phyloP scores from a whole-genome alignment of 1,140 invertebrate genomes.

The Ectropis grisescens region DNA sequence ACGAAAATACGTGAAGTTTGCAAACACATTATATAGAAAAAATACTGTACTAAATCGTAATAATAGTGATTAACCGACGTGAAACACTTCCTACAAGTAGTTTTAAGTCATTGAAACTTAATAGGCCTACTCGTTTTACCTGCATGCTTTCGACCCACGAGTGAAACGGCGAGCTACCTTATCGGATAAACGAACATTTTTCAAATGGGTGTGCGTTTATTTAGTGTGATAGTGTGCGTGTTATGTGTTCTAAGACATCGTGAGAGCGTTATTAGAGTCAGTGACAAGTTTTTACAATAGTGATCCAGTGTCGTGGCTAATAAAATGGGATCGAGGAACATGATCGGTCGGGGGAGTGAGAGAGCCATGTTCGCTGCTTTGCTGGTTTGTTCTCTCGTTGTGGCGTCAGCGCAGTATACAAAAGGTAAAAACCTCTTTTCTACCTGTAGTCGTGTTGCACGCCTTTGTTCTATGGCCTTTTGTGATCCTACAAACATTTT shows the following conservation, averaged over 20 bases:
- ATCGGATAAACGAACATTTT: constrained; percentile 68
- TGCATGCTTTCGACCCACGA: constrained; percentile 63
- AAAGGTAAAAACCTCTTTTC: constrained; percentile 57
- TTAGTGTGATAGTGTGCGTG: constrained; percentile 63
- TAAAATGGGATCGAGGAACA: constrained; percentile 40
- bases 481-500: constrained; percentile 12
- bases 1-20: constrained; percentile 66
- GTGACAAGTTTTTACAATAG: constrained; percentile 58
- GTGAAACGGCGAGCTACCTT: constrained; percentile 57
- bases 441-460: constrained; percentile 45
- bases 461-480: constrained; percentile 42
- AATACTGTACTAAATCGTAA: constrained; percentile 28
- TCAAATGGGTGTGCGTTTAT: constrained; percentile 66
- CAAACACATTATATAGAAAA: constrained; percentile 37
- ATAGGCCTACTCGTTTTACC: constrained; percentile 64
- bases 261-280: constrained; percentile 41
- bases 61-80: constrained; percentile 32
- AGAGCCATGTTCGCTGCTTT: constrained; percentile 41
- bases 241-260: constrained; percentile 50
- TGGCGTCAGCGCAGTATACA: constrained; percentile 56
- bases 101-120: constrained; percentile 62
- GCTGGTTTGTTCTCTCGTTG: constrained; percentile 36
- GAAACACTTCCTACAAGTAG: constrained; percentile 37
- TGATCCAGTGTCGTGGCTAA: constrained; percentile 54
- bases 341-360: constrained; percentile 39